These are phyloP conservation scores for Erebia palarica DNA, from an alignment of 2,888 invertebrate species.

Conservation along the genomic window DNA sequence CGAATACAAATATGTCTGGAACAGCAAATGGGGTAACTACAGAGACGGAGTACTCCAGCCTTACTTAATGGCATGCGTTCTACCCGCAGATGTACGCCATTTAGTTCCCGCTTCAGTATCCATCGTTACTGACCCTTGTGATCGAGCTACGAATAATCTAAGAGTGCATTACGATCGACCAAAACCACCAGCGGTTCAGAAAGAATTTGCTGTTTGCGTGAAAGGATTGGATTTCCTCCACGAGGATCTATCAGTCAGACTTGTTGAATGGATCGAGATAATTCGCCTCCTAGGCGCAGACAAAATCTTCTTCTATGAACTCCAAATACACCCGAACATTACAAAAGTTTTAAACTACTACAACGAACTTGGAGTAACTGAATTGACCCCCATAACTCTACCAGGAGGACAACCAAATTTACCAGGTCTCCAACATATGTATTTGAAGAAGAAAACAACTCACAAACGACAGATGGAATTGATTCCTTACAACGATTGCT, in stretches of 20 bases:
- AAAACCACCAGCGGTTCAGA: conserved; percentile 75
- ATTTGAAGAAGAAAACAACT: conserved; percentile 94
- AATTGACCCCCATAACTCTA: conserved; percentile 90
- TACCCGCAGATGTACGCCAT: conserved; percentile 88
- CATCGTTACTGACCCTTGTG: conserved; percentile 92
- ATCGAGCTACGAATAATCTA: conserved; percentile 92
- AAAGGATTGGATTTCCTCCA: conserved; percentile 96
- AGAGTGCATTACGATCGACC: conserved; percentile 91
- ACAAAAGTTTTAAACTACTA: conserved; percentile 90
- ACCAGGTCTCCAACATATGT: conserved; percentile 93
- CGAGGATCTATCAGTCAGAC: conserved; percentile 93
- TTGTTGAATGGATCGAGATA: conserved; percentile 97
- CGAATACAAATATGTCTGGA: conserved; percentile 97
- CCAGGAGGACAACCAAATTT: conserved; percentile 96
- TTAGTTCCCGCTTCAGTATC: conserved; percentile 92
- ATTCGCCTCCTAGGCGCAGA: conserved; percentile 93
- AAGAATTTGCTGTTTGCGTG: conserved; percentile 95
- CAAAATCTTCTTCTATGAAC: conserved; percentile 94
- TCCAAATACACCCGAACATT: conserved; percentile 96
- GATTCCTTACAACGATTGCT: conserved; percentile 97
- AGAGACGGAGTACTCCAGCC: conserved; percentile 95
- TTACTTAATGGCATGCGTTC: conserved; percentile 93
- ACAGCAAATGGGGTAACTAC: conserved; percentile 96
- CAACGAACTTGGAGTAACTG: conserved; percentile 84
- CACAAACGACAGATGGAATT: conserved; percentile 97